Conservation (phyloP, 2,888 invertebrate species). For the Platerodrilus igneus region DNA sequence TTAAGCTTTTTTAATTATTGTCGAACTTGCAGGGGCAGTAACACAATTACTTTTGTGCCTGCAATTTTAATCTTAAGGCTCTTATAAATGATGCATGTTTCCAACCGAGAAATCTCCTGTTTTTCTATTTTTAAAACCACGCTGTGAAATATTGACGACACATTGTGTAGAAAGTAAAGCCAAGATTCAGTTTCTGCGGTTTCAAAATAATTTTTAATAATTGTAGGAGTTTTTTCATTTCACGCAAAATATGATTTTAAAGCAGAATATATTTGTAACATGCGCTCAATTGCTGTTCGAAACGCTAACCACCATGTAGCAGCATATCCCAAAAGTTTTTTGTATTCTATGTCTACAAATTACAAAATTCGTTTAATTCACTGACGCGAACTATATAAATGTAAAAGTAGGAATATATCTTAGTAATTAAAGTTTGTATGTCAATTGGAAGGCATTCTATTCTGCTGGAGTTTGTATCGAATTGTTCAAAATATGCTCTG, state of each 20-base stretch:
- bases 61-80: conserved; percentile 11
- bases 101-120: conserved; percentile 28
- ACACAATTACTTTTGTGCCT: background rate
- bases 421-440: conserved; percentile 10
- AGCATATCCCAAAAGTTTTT: conserved; percentile 23
- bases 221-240: conserved; percentile 32
- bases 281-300: conserved; percentile 27
- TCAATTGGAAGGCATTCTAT: no score
- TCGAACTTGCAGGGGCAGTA: no score
- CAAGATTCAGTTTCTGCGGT: conserved; percentile 33
- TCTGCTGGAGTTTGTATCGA: conserved; percentile 12
- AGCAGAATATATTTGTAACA: conserved; percentile 35
- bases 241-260: conserved; percentile 36
- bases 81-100: conserved; percentile 29
- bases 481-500: conserved; percentile 15
- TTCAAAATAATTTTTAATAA: conserved; percentile 33
- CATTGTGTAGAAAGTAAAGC: conserved; percentile 31
- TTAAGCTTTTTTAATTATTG: no score
- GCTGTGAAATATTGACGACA: conserved; percentile 26
- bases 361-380: background rate
- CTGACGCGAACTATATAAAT: background rate
- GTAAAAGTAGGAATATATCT: conserved; percentile 15
- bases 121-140: conserved; percentile 26
- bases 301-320: conserved; percentile 30
- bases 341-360: conserved; percentile 22